Conservation (phyloP, 2,888 invertebrate genomes). For the Sinhomidia bicolor region DNA sequence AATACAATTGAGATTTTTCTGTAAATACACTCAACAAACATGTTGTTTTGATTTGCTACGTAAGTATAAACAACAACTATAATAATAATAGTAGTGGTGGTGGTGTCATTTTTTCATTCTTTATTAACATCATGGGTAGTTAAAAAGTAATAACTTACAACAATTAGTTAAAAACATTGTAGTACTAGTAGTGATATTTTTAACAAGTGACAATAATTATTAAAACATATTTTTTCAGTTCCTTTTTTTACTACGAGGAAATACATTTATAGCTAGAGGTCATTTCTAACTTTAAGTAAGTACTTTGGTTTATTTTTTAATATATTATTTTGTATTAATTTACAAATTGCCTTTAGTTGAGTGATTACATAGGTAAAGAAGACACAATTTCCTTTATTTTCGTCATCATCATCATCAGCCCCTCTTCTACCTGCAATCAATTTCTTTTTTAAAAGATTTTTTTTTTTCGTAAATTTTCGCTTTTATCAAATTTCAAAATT, state of each 20-base stretch:
- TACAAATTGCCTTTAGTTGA: neutral
- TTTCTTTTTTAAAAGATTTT: neutral
- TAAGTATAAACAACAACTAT: neutral
- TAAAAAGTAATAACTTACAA: neutral
- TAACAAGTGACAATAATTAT: constrained; percentile 17
- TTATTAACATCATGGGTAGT: neutral
- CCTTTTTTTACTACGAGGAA: neutral
- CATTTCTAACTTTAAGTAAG: too few species aligned
- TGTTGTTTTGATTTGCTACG: neutral
- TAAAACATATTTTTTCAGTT: neutral
- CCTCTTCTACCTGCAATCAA: neutral
- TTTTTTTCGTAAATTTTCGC: neutral
- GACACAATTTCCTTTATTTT: constrained; percentile 8
- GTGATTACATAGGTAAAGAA: constrained; percentile 25
- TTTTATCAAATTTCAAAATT: neutral
- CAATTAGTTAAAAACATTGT: neutral
- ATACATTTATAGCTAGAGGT: too few species aligned
- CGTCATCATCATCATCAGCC: too few species aligned
- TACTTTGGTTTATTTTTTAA: neutral
- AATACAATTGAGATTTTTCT: constrained; percentile 40
- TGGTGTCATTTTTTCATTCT: neutral
- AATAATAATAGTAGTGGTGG: neutral
- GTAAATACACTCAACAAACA: neutral
- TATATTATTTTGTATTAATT: neutral
- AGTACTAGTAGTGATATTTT: neutral